These are phyloP conservation scores for Oophaga pumilio DNA, from an alignment of 2,113 vertebrate genomes.

Conservation along the genomic window DNA sequence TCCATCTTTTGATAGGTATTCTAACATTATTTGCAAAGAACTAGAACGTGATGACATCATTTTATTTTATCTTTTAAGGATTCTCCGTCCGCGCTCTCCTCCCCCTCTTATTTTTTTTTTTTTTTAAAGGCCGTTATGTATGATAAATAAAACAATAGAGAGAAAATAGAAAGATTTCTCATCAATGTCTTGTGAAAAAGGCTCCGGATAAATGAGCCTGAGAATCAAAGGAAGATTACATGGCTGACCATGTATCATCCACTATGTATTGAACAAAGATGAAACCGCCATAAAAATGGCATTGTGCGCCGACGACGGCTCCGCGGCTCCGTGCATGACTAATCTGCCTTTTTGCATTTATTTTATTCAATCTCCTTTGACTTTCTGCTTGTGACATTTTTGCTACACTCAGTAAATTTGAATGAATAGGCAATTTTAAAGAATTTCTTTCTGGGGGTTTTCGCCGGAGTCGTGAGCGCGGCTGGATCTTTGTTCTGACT, in stretches of 20 bases:
- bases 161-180: constrained; percentile 90
- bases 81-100: background rate
- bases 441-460: constrained; percentile 95
- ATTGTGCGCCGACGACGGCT: constrained; percentile 97
- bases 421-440: constrained; percentile 99
- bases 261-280: constrained; percentile 98
- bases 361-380: constrained; percentile 99
- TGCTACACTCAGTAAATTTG: constrained; percentile 99
- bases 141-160: constrained; percentile 82
- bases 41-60: constrained; percentile 54
- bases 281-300: constrained; percentile 97
- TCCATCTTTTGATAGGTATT: constrained; percentile 58
- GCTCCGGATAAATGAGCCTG: constrained; percentile 95
- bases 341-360: constrained; percentile 99
- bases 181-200: constrained; percentile 98
- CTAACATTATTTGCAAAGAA: constrained; percentile 53
- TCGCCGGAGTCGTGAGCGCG: constrained; percentile 87
- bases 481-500: constrained; percentile 98
- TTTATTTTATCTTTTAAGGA: constrained; percentile 3
- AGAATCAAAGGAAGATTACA: constrained; percentile 99
- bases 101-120: constrained; percentile 57
- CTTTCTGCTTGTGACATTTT: constrained; percentile 99
- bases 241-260: constrained; percentile 99
- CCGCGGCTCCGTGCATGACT: constrained; percentile 99
- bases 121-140: constrained; percentile 77